Percentiles rank a stretch among this genome's conserved stretches.
These are phyloP conservation scores for Macrochelys suwanniensis DNA, from an alignment of 2,797 vertebrate species.

Conservation along the genomic window DNA sequence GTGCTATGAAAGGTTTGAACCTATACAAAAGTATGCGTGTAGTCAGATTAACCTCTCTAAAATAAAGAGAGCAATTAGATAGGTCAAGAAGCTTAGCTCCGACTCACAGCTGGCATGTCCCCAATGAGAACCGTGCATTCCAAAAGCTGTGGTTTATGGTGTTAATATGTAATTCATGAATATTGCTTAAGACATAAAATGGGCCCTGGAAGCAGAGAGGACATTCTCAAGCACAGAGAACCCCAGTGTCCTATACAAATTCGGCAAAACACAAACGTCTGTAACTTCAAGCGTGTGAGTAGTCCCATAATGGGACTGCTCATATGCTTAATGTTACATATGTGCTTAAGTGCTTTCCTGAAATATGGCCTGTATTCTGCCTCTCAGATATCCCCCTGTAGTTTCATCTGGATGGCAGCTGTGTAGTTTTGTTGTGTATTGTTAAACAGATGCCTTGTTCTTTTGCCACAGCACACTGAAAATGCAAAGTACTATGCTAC, in stretches of 20 bases:
- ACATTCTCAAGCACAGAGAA: not conserved
- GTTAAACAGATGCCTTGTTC: slow-evolving; percentile 41
- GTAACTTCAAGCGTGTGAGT: not conserved
- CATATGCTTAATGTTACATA: not conserved
- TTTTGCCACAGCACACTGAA: slow-evolving; percentile 43
- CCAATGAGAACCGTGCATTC: not conserved
- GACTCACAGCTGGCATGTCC: not conserved
- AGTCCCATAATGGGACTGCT: not conserved
- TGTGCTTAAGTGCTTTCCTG: not conserved
- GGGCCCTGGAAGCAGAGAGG: not conserved
- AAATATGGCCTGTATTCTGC: not conserved
- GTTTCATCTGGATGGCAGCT: not conserved
- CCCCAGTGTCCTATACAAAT: not conserved
- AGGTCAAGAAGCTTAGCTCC: not conserved
- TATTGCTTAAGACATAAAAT: not conserved
- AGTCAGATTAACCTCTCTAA: not conserved
- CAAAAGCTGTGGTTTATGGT: not conserved
- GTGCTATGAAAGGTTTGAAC: not conserved
- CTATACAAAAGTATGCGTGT: not conserved
- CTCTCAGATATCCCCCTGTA: not conserved
- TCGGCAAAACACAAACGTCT: not conserved
- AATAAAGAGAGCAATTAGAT: not conserved
- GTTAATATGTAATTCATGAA: not conserved
- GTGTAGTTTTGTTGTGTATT: not conserved
- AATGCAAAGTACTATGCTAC: not conserved